phyloP scores from a whole-genome alignment of 2,113 vertebrate species.

The Petroica traversi region DNA sequence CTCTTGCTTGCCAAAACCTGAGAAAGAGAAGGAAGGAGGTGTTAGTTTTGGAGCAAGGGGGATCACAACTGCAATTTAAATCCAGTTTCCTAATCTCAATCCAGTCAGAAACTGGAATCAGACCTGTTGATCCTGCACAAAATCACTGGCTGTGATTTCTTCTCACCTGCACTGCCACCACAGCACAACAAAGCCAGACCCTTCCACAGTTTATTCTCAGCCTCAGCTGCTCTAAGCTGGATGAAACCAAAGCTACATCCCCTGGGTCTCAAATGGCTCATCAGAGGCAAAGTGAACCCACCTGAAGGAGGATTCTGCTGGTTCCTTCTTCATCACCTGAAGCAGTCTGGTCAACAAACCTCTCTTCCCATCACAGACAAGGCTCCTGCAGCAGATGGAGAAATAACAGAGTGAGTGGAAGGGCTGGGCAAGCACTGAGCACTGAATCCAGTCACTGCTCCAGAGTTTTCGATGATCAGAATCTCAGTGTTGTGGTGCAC shows the following conservation, averaged over 20 bases:
- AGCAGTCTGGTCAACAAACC: conserved; percentile 92
- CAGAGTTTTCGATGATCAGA: neutral
- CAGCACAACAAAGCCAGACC: neutral
- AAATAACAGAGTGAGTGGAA: neutral
- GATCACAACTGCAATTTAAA: neutral
- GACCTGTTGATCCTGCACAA: neutral
- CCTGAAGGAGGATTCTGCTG: conserved; percentile 97
- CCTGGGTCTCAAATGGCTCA: neutral
- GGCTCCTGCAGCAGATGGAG: conserved; percentile 74
- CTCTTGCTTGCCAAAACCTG: conserved; percentile 98
- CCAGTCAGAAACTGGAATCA: neutral
- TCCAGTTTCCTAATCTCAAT: neutral
- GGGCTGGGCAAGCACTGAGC: neutral
- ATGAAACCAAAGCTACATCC: neutral
- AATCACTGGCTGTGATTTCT: neutral
- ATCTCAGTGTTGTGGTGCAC: neutral
- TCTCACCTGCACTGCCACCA: neutral
- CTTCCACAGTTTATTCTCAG: neutral
- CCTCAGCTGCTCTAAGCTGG: neutral
- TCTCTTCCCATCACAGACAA: conserved; percentile 96
- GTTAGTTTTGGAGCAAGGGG: neutral
- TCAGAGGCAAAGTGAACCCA: conserved; percentile 18
- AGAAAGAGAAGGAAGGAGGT: neutral
- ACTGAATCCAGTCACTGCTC: neutral
- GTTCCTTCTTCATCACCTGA: conserved; percentile 97